Evolutionary conservation across 2,797 vertebrate genomes (phyloP).

Genomic region (Hippocampus kuda): DNA sequence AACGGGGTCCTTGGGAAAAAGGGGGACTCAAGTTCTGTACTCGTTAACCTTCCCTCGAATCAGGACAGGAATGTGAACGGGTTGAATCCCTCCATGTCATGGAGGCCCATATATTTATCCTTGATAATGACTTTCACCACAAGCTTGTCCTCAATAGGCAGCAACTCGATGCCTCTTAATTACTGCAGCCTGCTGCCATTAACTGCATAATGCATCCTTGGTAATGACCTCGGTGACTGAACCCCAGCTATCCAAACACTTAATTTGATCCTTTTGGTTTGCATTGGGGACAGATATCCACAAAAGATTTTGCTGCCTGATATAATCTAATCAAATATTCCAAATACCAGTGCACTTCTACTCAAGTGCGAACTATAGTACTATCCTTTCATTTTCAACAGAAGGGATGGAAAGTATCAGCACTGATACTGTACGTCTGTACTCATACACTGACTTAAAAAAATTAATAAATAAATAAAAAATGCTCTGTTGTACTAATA

Average conservation of each 20-base stretch:
- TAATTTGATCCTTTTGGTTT: slow-evolving; percentile 5
- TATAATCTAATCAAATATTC: neutral
- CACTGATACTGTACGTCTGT: too few species aligned
- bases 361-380: too few species aligned
- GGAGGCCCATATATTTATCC: slow-evolving; percentile 49
- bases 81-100: slow-evolving; percentile 47
- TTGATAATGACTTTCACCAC: slow-evolving; percentile 59
- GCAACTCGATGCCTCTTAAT: slow-evolving; percentile 33
- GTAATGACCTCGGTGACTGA: slow-evolving; percentile 36
- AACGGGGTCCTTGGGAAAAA: slow-evolving; percentile 16
- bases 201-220: slow-evolving; percentile 33
- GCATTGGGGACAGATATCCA: neutral
- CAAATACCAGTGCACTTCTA: too few species aligned
- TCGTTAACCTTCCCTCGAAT: slow-evolving; percentile 8
- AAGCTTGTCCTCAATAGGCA: slow-evolving; percentile 26
- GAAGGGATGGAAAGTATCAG: too few species aligned
- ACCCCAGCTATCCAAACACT: slow-evolving; percentile 20
- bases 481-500: too few species aligned
- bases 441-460: too few species aligned
- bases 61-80: slow-evolving; percentile 22
- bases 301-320: neutral
- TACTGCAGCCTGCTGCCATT: slow-evolving; percentile 28
- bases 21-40: slow-evolving; percentile 15
- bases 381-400: too few species aligned
- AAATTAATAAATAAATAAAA: too few species aligned